Evolutionary conservation across 2,797 vertebrate genomes (phyloP), one percentile per base, ranked within the genome.

Genomic region (Zalophus californianus): DNA sequence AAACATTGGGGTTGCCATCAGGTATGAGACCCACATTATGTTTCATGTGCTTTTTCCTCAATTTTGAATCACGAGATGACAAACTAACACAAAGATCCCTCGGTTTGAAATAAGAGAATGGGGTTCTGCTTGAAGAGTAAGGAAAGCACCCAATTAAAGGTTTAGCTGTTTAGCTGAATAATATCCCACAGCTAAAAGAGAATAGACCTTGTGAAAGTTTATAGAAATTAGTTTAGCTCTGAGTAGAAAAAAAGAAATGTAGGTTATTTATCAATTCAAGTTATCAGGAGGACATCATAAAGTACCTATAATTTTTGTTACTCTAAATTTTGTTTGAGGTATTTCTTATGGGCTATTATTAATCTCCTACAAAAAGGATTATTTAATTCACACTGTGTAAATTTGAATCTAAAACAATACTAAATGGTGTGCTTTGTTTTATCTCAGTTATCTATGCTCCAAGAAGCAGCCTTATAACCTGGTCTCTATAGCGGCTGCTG

Each of bases 21-120:
- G 68, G 83, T 97, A 96, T 54, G 62, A 95, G 91, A 75, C 89
- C 73, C 70, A 94, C 77, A 82, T 62, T 96, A 80, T 84, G 54
- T 88, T 14, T 92, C 88, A 86, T 5, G n/a, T 78, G 27, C 29
- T 97, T 96, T 96, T 83, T 58, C 44, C 86, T 96, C 68, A 86
- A 91, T 95, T 97, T 95, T 96, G 86, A 94, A 95, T 85, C 82
- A 97, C 14, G 50, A 96, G 41, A 94, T 93, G 62, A 88, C 56
- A 93, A 50, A 96, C 54, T 91, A 92, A 97, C 75, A 96, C 68
- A 96, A 96, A 97, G 62, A 92, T 12, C 52, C 60, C 50, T 93
- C 50, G 75, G 60, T 86, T 32, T 94, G 86, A 96, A 97, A 91
- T 75, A 91, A 91, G 21, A 90, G 48, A 96, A 94, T 56, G 95